A percentile compares a stretch with the other conserved stretches of the same genome.
Conservation (phyloP, 2,113 vertebrate genomes). For the Plecturocebus donacophilus region DNA sequence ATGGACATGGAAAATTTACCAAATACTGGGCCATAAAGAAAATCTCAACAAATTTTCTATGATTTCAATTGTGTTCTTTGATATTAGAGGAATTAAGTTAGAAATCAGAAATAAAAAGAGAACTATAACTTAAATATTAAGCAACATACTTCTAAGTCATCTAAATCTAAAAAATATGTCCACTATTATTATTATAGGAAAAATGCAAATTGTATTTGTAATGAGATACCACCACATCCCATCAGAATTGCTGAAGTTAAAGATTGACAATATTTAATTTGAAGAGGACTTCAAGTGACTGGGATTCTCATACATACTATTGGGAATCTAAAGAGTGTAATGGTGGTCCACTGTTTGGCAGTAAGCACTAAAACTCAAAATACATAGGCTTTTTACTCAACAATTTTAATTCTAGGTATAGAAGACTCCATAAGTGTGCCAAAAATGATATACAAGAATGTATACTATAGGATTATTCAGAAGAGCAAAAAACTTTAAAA, state of each 20-base stretch:
- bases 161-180: not conserved
- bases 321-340: not conserved
- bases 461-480: not conserved
- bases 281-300: not conserved
- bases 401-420: not conserved
- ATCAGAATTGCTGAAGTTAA: not conserved
- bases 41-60: not conserved
- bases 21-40: not conserved
- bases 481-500: not conserved
- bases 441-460: not conserved
- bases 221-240: not conserved
- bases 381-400: not conserved
- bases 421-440: not conserved
- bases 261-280: not conserved
- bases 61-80: not conserved
- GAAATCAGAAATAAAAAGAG: not conserved
- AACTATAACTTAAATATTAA: not conserved
- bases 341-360: not conserved
- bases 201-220: not conserved
- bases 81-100: not conserved
- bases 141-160: not conserved
- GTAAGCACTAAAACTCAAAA: not conserved
- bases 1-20: not conserved
- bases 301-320: not conserved
- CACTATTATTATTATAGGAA: not conserved